Base-by-base conservation (phyloP, 92 coral and sea anemone species). In the Plumapathes pennacea region DNA sequence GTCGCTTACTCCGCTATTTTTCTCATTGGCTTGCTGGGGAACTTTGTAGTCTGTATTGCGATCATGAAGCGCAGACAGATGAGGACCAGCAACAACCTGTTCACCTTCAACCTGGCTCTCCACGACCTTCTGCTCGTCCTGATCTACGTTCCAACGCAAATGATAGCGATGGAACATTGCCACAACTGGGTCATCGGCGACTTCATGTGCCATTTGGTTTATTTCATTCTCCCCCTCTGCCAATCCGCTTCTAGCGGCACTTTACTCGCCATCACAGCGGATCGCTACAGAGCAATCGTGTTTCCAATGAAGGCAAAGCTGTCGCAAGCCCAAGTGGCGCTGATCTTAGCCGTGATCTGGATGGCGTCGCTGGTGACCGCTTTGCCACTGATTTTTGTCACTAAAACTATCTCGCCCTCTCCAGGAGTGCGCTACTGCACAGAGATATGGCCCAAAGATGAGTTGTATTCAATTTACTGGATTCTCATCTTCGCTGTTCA, bases 231-330 rank as follows among this genome's bases (percentile, higher is more conserved):
- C 8, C 90, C 96, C 0, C 38, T 73, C 13, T 77, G 76, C 24
- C 49, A 50, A 4, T 65, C 90, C 4, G 71, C 77, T 5, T 83
- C 96, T 19, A 50, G 77, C 14, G 90, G 83, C 8, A 78, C 80
- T 13, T 38, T 88, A 20, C 56, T 88, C 32, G 85, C 81, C 2
- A 88, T 88, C 47, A 71, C 86, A 5, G 63, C 76, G 9, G 96
- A 88, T 59, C 45, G 90, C 25, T 88, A 49, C 60, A 86, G 96
- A 18, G 96, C 86, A 0, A 85, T 88, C 19, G 90, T 85, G 10
- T 80, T 76, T 54, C 96, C 96, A 0, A 71, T 88, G 26, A 78
- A 77, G 25, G 55, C 96, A 5, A 77, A 62, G 20, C 74, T 88
- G 10, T 54, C 80, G 21, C 41, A 67, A 11, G 54, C 21, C 57